Conservation (phyloP, 2,888 invertebrate species). For the Spodoptera littoralis region DNA sequence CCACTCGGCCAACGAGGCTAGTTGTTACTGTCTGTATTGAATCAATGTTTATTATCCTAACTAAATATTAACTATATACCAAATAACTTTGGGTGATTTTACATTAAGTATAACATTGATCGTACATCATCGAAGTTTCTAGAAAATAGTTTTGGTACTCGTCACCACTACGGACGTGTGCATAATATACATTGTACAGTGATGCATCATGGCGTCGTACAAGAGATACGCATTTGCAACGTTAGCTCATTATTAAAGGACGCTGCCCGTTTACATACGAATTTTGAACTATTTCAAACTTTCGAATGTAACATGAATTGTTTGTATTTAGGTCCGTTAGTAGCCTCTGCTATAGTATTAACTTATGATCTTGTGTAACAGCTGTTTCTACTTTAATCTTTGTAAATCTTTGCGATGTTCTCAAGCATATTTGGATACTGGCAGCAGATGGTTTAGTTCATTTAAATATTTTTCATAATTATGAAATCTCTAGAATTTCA, state of each 20-base stretch:
- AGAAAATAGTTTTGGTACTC: slow-evolving; percentile 21
- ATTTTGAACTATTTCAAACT: slow-evolving; percentile 11
- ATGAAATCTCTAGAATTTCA: too few relatives aligned
- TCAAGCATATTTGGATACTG: slow-evolving; percentile 33
- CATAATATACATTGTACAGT: slow-evolving; percentile 15
- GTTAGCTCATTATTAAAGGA: slow-evolving; percentile 39
- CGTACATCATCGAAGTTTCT: not conserved
- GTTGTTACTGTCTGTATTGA: too few relatives aligned
- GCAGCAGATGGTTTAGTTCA: slow-evolving; percentile 36
- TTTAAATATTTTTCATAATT: slow-evolving; percentile 9
- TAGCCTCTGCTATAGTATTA: slow-evolving; percentile 10
- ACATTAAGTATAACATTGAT: slow-evolving; percentile 7
- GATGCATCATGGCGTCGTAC: slow-evolving; percentile 35
- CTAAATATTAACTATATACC: too few relatives aligned
- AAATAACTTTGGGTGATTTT: too few relatives aligned
- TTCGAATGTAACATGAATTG: slow-evolving; percentile 23
- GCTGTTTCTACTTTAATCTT: slow-evolving; percentile 43
- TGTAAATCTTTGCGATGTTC: slow-evolving; percentile 36
- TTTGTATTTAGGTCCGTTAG: slow-evolving; percentile 19
- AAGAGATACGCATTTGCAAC: slow-evolving; percentile 34
- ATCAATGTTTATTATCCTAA: too few relatives aligned
- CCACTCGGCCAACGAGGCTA: too few relatives aligned
- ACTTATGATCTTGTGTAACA: slow-evolving; percentile 35
- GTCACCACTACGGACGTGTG: slow-evolving; percentile 14
- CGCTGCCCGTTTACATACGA: slow-evolving; percentile 18